These are phyloP conservation scores for Polydrusus tereticollis DNA, from an alignment of 2,888 invertebrate species.

Conservation along the genomic window DNA sequence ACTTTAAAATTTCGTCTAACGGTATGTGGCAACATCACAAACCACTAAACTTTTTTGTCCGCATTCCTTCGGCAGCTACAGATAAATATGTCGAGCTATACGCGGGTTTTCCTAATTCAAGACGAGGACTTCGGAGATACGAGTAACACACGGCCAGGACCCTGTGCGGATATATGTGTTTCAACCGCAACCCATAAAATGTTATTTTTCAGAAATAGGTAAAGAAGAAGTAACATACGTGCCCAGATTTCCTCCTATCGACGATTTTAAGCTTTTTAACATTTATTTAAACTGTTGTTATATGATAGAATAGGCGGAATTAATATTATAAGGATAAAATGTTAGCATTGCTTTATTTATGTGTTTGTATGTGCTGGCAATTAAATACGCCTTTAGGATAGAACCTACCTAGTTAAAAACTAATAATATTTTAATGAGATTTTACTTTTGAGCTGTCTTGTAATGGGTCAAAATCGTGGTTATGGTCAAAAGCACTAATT, in stretches of 20 bases:
- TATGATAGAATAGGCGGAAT: background rate
- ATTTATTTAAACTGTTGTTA: conserved; percentile 23
- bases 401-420: conserved; percentile 2
- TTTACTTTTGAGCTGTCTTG: background rate
- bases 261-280: conserved; percentile 22
- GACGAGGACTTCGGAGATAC: no score
- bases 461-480: background rate
- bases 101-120: no score
- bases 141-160: no score
- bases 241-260: background rate
- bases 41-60: no score
- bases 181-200: no score
- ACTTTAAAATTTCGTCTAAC: no score
- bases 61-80: no score
- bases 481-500: background rate
- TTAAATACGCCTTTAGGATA: background rate
- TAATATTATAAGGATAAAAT: conserved; percentile 21
- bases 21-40: no score
- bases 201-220: no score
- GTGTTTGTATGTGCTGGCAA: background rate
- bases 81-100: no score
- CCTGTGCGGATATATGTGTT: no score
- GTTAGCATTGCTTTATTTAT: conserved; percentile 20
- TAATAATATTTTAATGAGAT: conserved; percentile 1
- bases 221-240: no score